Percentiles rank a stretch among this genome's conserved stretches.
Conservation (phyloP, 2,888 invertebrate species). For the Drosophila rellima region DNA sequence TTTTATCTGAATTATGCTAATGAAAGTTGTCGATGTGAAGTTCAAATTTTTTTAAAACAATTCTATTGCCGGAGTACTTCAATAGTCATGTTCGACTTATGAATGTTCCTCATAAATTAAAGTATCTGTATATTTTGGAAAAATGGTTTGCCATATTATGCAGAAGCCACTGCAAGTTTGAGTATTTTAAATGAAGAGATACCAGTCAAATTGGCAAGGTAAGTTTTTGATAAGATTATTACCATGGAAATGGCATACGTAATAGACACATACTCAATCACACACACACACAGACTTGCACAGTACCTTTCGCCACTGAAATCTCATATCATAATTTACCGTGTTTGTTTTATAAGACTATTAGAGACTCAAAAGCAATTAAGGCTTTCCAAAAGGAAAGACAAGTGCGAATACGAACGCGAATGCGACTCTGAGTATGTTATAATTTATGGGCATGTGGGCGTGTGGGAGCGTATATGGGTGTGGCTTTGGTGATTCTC, state of each 20-base stretch:
- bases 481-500: conserved; percentile 15
- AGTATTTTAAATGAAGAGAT: conserved; percentile 12
- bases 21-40: too few relatives aligned
- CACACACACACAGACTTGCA: neutral
- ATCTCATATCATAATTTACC: conserved; percentile 58
- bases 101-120: neutral
- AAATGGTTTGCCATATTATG: neutral
- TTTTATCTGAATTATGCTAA: too few relatives aligned
- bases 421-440: conserved; percentile 30
- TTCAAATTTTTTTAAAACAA: too few relatives aligned
- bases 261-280: neutral
- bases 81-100: neutral
- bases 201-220: conserved; percentile 42
- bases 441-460: conserved; percentile 54
- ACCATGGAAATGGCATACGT: conserved; percentile 40
- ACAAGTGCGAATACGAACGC: conserved; percentile 13
- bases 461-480: conserved; percentile 16
- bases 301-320: conserved; percentile 28
- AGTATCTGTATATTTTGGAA: neutral
- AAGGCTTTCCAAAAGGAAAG: conserved; percentile 51
- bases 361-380: conserved; percentile 66
- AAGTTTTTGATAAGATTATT: conserved; percentile 59
- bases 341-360: conserved; percentile 68
- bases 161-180: neutral
- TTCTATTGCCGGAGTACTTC: neutral